Base-by-base conservation (phyloP, 2,888 invertebrate species). In the Meta bourneti region DNA sequence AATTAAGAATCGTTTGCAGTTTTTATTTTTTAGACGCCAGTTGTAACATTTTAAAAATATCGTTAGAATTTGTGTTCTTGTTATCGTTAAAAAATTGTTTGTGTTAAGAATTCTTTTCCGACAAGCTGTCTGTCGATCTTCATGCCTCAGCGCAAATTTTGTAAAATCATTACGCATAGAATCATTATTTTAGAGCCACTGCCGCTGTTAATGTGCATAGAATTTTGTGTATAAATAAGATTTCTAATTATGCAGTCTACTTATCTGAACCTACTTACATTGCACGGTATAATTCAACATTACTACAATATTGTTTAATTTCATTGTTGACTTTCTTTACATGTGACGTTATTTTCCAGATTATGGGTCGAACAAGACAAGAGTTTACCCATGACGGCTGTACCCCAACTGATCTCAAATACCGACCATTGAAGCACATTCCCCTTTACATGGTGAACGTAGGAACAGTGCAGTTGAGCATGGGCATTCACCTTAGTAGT, bases 361-460 rank as follows among this genome's bases (percentile, higher is more conserved):
- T 84, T 75, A 54, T 91, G 75, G 92, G 90, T 77, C 89, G 85
- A 16, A 93, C 90, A 11, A 75, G 90, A 19, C 92, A 84, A 54
- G 93, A 93, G 48, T 92, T 92, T 71, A 93, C 85, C 69, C 93
- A 87, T 20, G 92, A 92, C 7, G 90, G 92, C 13, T 92, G 92
- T 70, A 90, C 90, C 7, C 90, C 87, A 5, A 92, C 86, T 0
- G 90, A 90, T 13, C 52, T 90, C n/a, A 72, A 11, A 1, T 93
- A 93, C 77, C 71, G 90, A 11, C 90, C 89, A 0, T 54, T 92
- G 8, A 92, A 89, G 78, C 93, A 92, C 51, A 81, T 93, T 5
- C 93, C 93, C 2, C 86, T 93, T 16, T 93, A 92, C 80, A 81
- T 90, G 74, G 78, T 93, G 9, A 93, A 88, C 70, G 34, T 93